Base-by-base conservation (phyloP, 2,888 invertebrate genomes). In the Phortica magna region DNA sequence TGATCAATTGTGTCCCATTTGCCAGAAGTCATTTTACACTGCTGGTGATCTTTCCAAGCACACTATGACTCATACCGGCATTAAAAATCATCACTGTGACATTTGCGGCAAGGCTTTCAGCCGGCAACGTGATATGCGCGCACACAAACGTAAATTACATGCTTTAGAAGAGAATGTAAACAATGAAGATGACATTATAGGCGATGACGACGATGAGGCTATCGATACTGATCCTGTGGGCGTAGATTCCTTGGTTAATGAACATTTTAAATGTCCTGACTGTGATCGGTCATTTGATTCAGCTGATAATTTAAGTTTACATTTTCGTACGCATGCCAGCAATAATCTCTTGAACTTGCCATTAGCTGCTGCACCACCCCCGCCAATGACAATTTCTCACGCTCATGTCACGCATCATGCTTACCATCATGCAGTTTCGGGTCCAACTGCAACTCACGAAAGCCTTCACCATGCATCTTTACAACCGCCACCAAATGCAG, bases 21-120 rank as follows among this genome's bases (percentile, higher is more conserved):
- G 94, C 79, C 93, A 92, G 77, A 94, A 94, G 82, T 93, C 93
- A 0, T 94, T 94, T 81, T 94, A 94, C 81, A 93, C 94, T 31
- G 93, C 94, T 0, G 94, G 94, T 70, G 94, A 94, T 83, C 88
- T 94, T 3, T 93, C 94, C 0, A 92, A 94, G 17, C 94, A 94
- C 79, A 93, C 94, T 93, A 92, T 92, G 59, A 94, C 93, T 57
- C 94, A 94, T 78, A 93, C 94, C 39, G 93, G 93, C 1, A 89
- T 93, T 0, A 94, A 93, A 84, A 93, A 93, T 81, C 93, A 93
- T 82, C 94, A 94, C 81, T 94, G 94, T 83, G 93, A 94, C 81
- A 85, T 93, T 12, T 94, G 94, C 83, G 93, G 92, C 3, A 92
- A 93, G 72, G 92, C 93, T 0, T 94, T 94, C 81, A 93, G 93